phyloP scores from a whole-genome alignment of 1,140 invertebrate genomes.

The Rhyacophila brunnea region DNA sequence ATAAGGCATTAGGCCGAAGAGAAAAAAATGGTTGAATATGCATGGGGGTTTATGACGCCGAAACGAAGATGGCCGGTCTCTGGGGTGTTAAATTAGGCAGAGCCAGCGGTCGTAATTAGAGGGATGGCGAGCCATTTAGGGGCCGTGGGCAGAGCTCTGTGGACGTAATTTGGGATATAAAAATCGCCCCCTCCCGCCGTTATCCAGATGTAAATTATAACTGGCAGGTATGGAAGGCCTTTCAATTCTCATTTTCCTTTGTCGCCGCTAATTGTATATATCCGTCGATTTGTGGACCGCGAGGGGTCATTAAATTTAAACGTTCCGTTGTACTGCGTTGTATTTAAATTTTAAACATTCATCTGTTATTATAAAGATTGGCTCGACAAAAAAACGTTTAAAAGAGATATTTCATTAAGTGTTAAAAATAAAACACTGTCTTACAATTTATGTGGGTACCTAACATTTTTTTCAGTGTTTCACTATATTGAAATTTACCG shows the following conservation, averaged over 20 bases:
- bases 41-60: conserved; percentile 15
- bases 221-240: neutral
- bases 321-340: too few relatives aligned
- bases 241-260: conserved; percentile 17
- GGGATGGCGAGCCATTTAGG: conserved; percentile 26
- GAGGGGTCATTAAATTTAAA: too few relatives aligned
- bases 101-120: conserved; percentile 26
- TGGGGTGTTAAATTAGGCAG: conserved; percentile 34
- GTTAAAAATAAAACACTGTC: too few relatives aligned
- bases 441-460: too few relatives aligned
- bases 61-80: conserved; percentile 26
- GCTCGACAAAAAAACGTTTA: too few relatives aligned
- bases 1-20: neutral
- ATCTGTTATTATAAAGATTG: too few relatives aligned
- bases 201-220: conserved; percentile 10
- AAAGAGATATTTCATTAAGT: too few relatives aligned
- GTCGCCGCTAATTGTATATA: conserved; percentile 13
- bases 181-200: conserved; percentile 6
- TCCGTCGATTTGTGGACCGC: neutral
- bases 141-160: conserved; percentile 1
- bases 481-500: too few relatives aligned
- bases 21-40: conserved; percentile 7
- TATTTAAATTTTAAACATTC: too few relatives aligned
- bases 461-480: too few relatives aligned
- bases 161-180: conserved; percentile 6